These are phyloP conservation scores for Eutolmus rufibarbis DNA, from an alignment of 2,888 invertebrate species.

Conservation along the genomic window DNA sequence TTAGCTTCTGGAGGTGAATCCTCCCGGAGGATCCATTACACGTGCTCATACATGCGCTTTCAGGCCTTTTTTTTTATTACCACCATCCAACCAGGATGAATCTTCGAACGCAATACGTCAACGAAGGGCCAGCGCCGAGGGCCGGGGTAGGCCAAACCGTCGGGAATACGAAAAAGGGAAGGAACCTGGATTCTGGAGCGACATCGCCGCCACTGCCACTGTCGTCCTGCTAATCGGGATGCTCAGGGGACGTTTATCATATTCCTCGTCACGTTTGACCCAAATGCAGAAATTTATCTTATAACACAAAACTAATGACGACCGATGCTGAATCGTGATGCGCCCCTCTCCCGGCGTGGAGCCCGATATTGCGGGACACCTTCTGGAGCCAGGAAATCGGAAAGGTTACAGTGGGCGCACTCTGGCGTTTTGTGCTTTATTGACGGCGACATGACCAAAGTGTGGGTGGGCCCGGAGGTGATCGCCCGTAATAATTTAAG, in stretches of 20 bases:
- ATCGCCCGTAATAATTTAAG: neutral
- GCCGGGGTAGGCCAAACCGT: neutral
- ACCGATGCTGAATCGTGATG: conserved; percentile 36
- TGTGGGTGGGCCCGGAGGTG: neutral
- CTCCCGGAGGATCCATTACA: neutral
- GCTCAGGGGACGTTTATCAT: conserved; percentile 24
- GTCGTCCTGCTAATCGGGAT: conserved; percentile 21
- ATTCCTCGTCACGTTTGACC: conserved; percentile 36
- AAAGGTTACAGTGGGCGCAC: neutral
- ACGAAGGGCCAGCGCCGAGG: neutral
- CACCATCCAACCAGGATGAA: neutral
- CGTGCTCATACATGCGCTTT: neutral
- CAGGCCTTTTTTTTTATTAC: neutral
- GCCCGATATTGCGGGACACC: conserved; percentile 9
- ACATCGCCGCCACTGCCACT: neutral
- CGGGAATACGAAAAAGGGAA: neutral
- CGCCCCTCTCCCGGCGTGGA: neutral
- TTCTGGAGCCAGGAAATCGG: conserved; percentile 20
- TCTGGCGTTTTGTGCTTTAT: neutral
- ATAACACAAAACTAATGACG: conserved; percentile 38
- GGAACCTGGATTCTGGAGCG: neutral
- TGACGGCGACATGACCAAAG: neutral
- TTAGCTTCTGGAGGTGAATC: neutral
- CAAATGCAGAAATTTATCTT: conserved; percentile 39
- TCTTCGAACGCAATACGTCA: neutral